Evolutionary conservation across 2,113 vertebrate species (phyloP), one percentile per base, ranked within the genome.

Genomic region (Microtus oregoni): DNA sequence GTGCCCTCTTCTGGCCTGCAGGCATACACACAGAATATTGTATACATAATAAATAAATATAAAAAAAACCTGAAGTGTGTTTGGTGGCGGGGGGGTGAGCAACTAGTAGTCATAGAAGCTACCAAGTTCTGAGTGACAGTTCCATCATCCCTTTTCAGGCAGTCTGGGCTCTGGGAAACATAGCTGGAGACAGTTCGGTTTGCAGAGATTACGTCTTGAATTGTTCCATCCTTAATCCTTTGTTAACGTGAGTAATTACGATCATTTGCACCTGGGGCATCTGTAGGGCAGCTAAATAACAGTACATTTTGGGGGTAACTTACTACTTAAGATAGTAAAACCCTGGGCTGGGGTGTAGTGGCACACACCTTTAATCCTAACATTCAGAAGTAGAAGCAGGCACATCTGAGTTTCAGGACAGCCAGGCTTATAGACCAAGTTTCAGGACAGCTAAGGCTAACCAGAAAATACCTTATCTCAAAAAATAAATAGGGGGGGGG

Each of bases 131-230:
- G 24, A n/a, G 15, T 97, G 35, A 97, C 86, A 55, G 35, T 94
- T 75, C 47, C 76, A 58, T 93, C 81, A 95, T 61, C 97, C 94
- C 97, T 96, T 98, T 98, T 55, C 98, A 99, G 99, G 99, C 99
- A 97, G 99, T 99, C 91, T 99, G 99, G 99, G 99, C 99, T 5
- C 97, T 99, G 97, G 99, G 99, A 91, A 99, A 99, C 98, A 99
- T 99, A 96, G 99, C 99, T 91, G 99, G 99, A 85, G 99, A 99
- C 97, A 99, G 99, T 95, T 99, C 99, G 38, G 99, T 99, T 88
- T 99, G 99, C 98, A 99, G 99, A 97, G 99, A 99, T 98, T 99
- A 99, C 75, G 99, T 99, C 95, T 98, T 99, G 82, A 99, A 99
- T 98, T 99, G 99, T 98, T 98, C 99, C 98, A 99, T 99, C 95